These are phyloP conservation scores for Siniperca chuatsi DNA, from an alignment of 2,113 vertebrate genomes.

Conservation along the genomic window DNA sequence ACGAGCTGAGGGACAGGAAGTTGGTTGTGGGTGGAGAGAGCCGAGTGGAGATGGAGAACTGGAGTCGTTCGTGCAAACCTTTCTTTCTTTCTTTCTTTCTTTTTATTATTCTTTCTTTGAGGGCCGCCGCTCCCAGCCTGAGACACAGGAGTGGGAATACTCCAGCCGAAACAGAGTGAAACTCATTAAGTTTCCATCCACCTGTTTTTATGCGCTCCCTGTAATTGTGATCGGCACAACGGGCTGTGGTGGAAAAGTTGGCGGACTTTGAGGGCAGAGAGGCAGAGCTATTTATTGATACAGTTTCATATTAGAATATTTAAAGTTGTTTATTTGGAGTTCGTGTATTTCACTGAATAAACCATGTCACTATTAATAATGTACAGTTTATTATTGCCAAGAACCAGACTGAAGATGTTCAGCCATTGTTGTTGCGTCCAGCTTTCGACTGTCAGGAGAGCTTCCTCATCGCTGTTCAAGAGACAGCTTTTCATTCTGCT, in stretches of 20 bases:
- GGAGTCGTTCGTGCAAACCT: slow-evolving; percentile 7
- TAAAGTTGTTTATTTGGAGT: too few species aligned
- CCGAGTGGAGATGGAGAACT: not conserved
- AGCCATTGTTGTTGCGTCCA: too few species aligned
- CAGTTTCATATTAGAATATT: too few species aligned
- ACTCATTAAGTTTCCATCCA: not conserved
- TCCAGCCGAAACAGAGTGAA: not conserved
- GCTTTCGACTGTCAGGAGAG: not conserved
- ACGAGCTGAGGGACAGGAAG: slow-evolving; percentile 49
- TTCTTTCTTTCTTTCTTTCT: not conserved
- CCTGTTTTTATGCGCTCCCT: not conserved
- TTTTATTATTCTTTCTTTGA: slow-evolving; percentile 4
- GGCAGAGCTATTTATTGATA: too few species aligned
- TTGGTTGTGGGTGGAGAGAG: slow-evolving; percentile 46
- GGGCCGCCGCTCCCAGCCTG: too few species aligned
- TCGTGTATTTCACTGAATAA: too few species aligned
- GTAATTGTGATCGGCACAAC: too few species aligned
- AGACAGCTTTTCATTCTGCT: not conserved
- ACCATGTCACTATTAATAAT: too few species aligned
- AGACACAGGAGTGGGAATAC: not conserved
- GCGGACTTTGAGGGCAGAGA: too few species aligned
- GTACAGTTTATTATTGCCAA: too few species aligned
- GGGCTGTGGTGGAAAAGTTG: too few species aligned
- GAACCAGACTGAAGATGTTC: too few species aligned
- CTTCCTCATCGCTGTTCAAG: not conserved